Evolutionary conservation across 2,113 vertebrate genomes (phyloP), one percentile per base, ranked within the genome.

Genomic region (Vireo altiloquus): DNA sequence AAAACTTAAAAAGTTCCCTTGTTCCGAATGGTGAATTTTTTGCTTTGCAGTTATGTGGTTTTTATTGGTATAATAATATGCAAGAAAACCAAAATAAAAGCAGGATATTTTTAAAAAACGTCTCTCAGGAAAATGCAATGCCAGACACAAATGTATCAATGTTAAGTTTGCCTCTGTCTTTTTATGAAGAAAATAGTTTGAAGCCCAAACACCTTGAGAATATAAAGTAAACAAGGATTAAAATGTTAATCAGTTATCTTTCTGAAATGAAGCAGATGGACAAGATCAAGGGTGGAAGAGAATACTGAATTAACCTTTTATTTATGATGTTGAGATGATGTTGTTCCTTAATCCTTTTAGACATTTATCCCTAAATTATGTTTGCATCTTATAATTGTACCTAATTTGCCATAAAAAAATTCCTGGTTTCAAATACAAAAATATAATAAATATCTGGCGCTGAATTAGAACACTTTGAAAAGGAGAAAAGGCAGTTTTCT

Each of bases 281-380:
- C 24, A 47, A 93, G 52, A 76, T 27, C 47, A 82, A 70, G 35
- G 82, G 20, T 42, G 15, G 16, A 57, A 76, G 17, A 89, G 21
- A 87, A 69, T 68, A 59, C n/a, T 92, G 66, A 85, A 94, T 71
- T 47, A 92, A 70, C n/a, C 52, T 64, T 83, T 96, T 63, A 69
- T 78, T 76, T 89, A 87, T 63, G 54, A 61, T 61, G 93, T 78
- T 23, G 59, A 95, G 69, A 65, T 94, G 84, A 96, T 74, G 24
- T 75, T 75, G 40, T 59, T 64, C 53, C 12, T 94, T 96, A 93
- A 96, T 95, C 76, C 74, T 93, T 89, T 84, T 63, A 84, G 89
- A 56, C 50, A 83, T 77, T 86, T 92, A 91, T 89, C 89, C 79
- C 27, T 94, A 81, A 92, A 76, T 86, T 94, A 90, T 39, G 8